phyloP scores from a whole-genome alignment of 2,888 invertebrate genomes.

The Glaucopsyche alexis region DNA sequence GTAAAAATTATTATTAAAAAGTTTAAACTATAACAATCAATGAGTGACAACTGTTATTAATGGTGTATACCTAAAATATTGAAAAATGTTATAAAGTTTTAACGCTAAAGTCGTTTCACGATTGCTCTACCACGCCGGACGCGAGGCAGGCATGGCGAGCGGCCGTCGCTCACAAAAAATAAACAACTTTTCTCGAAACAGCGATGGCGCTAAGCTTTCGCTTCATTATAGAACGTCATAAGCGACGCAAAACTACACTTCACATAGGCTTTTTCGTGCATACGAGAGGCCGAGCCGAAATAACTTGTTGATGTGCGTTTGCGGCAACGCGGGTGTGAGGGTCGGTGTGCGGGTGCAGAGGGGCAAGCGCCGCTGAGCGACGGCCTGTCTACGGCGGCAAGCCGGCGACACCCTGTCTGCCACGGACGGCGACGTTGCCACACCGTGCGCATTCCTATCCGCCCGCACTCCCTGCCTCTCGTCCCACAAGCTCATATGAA shows the following conservation, averaged over 20 bases:
- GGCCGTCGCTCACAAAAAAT: conserved; percentile 70
- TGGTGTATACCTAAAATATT: background rate
- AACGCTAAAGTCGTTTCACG: conserved; percentile 57
- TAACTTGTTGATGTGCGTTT: conserved; percentile 77
- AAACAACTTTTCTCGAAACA: conserved; percentile 76
- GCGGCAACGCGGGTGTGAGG: conserved; percentile 60
- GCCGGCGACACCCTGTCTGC: conserved; percentile 97
- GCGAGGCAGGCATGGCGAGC: conserved; percentile 66
- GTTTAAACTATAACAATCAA: no score
- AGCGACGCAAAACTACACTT: conserved; percentile 48
- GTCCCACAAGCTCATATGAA: conserved; percentile 56
- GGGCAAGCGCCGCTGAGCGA: conserved; percentile 81
- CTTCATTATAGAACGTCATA: conserved; percentile 54
- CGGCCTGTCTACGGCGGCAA: conserved; percentile 89
- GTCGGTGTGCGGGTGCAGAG: conserved; percentile 50
- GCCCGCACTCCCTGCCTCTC: conserved; percentile 64
- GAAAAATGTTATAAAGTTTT: background rate
- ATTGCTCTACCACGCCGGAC: conserved; percentile 55
- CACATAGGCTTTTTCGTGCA: conserved; percentile 62
- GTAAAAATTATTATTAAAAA: no score
- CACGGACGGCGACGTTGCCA: conserved; percentile 88
- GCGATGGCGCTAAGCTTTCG: conserved; percentile 73
- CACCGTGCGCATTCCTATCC: conserved; percentile 74
- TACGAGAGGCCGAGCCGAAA: conserved; percentile 65
- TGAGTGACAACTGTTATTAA: background rate